Base-by-base conservation (phyloP, 1,140 invertebrate genomes). In the Zophobas atratus region DNA sequence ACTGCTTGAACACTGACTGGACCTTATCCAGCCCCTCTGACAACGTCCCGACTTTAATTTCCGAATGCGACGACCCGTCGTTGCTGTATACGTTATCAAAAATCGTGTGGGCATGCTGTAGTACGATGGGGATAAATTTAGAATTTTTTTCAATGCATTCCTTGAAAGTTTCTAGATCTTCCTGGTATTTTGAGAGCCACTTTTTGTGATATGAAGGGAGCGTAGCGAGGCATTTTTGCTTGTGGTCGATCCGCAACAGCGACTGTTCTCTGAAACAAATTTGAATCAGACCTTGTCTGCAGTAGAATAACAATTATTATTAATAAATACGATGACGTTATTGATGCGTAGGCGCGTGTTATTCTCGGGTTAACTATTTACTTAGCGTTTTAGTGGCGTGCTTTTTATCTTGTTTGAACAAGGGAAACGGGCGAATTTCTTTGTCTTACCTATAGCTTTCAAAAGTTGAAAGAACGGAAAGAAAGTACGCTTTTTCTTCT, bases 1-100 rank as follows among this genome's bases (percentile, higher is more conserved):
- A 92, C 85, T 99, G 97, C 86, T 98, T 98, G 76, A 99, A 88
- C 1, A 97, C 96, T 36, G 95, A 94, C 85, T 97, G 94, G 1
- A 98, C 95, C 87, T 97, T 96, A 81, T 95, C 94, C 83, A 94
- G 91, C 94, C 94, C 94, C 76, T 88, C 83, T 6, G 83, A 75
- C 32, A 87, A 70, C 8, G 81, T 81, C 41, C 85, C 78, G 48
- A 84, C 81, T 72, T 83, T 76, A 71, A 81, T 79, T 76, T 86
- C 84, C 6, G 85, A 85, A 73, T 88, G 85, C 63, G 85, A 71
- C 2, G 82, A 76, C 8, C 77, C 79, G 20, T 84, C 82, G 53
- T 80, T 82, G 36, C 77, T 81, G 74, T 84, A 84, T 6, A 92
- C 90, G 87, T 96, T 96, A 85, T 95, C 94, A 89, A 97, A 97